Evolutionary conservation across 2,797 vertebrate species (phyloP).

Genomic region (Oryzias sinensis): DNA sequence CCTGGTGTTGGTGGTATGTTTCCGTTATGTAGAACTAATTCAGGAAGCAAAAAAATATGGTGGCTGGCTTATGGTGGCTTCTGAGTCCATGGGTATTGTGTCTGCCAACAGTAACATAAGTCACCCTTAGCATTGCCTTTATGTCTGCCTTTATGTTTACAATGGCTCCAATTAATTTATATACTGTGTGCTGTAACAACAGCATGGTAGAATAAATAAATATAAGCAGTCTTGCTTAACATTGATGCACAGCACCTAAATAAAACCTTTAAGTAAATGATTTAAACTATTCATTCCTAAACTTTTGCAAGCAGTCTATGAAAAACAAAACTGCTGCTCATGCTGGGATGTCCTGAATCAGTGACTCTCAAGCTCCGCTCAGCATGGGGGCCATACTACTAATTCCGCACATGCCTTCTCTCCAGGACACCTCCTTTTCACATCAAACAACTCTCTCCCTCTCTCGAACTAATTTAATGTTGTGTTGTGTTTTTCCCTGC

Average conservation of each 20-base stretch:
- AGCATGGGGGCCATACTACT: conserved; percentile 58
- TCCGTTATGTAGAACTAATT: conserved; percentile 63
- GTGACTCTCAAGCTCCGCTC: conserved; percentile 42
- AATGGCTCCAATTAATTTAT: conserved; percentile 6
- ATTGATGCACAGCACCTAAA: too few relatives aligned
- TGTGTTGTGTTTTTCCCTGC: conserved; percentile 63
- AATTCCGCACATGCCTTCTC: conserved; percentile 70
- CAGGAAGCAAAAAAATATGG: conserved; percentile 70
- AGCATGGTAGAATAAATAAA: too few relatives aligned
- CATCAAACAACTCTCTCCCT: conserved; percentile 45
- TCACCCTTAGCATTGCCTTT: conserved; percentile 28
- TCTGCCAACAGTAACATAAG: conserved; percentile 50
- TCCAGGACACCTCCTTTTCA: conserved; percentile 58
- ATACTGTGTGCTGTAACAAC: too few relatives aligned
- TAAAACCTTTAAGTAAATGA: too few relatives aligned
- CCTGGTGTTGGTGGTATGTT: conserved; percentile 48
- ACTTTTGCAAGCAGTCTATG: conserved; percentile 12
- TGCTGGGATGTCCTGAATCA: conserved; percentile 40
- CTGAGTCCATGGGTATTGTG: conserved; percentile 37
- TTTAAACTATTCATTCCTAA: not conserved
- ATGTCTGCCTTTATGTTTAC: conserved; percentile 11
- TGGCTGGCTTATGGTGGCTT: conserved; percentile 57
- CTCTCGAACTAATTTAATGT: conserved; percentile 57
- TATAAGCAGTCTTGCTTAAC: too few relatives aligned
- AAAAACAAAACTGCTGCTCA: conserved; percentile 1